Percentiles rank a stretch among this genome's conserved stretches.
Conservation (phyloP, 2,797 vertebrate species). For the Brachyalestes nurse region DNA sequence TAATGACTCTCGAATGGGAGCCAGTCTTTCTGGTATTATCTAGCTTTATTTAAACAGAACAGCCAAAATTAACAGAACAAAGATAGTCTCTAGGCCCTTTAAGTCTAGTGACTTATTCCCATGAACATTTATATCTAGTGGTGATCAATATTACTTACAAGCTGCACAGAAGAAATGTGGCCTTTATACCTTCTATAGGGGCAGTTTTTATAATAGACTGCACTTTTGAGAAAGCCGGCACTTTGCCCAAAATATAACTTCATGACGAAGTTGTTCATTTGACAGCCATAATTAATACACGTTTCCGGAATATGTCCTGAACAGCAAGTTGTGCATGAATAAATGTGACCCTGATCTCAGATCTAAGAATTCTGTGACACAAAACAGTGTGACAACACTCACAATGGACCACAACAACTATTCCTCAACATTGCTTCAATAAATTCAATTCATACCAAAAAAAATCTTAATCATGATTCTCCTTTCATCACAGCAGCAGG, state of each 20-base stretch:
- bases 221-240: not conserved
- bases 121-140: slow-evolving; percentile 55
- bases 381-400: not conserved
- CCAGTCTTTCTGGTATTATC: slow-evolving; percentile 32
- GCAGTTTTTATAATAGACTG: not conserved
- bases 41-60: slow-evolving; percentile 43
- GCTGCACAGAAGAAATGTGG: slow-evolving; percentile 41
- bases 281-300: not conserved
- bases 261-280: not conserved
- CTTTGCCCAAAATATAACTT: not conserved
- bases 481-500: slow-evolving; percentile 50
- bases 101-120: slow-evolving; percentile 56
- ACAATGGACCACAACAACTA: slow-evolving; percentile 33
- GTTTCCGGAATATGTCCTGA: not conserved
- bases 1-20: slow-evolving; percentile 35
- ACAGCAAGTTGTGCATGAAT: not conserved
- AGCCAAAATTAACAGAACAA: slow-evolving; percentile 61
- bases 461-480: slow-evolving; percentile 33
- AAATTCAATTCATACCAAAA: slow-evolving; percentile 16
- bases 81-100: slow-evolving; percentile 56
- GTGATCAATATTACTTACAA: slow-evolving; percentile 58
- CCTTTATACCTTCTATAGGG: slow-evolving; percentile 42
- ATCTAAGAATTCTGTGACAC: slow-evolving; percentile 1
- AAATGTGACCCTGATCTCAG: not conserved
- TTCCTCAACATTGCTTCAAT: slow-evolving; percentile 1